phyloP scores from a whole-genome alignment of 1,140 invertebrate genomes.

The Ectropis grisescens region DNA sequence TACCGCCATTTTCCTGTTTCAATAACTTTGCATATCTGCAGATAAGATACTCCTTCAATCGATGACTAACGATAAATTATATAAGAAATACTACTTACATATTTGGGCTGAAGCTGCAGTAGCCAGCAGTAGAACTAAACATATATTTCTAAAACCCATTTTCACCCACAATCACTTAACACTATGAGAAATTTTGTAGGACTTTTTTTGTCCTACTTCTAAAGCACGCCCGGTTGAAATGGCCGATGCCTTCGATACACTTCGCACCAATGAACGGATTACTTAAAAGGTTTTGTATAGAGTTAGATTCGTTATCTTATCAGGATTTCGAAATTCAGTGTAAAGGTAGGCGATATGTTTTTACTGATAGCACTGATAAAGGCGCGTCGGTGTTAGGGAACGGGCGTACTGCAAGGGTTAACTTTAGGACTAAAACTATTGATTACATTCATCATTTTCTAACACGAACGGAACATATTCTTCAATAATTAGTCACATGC shows the following conservation, averaged over 20 bases:
- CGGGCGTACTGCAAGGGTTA: too few species aligned
- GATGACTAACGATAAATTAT: too few species aligned
- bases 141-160: slow-evolving; percentile 18
- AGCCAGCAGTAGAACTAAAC: slow-evolving; percentile 16
- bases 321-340: slow-evolving; percentile 47
- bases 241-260: slow-evolving; percentile 19
- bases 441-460: too few species aligned
- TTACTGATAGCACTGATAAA: slow-evolving; percentile 15
- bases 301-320: slow-evolving; percentile 29
- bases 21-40: too few species aligned
- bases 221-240: neutral
- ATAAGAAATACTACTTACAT: too few species aligned
- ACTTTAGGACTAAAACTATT: too few species aligned
- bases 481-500: too few species aligned
- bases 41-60: too few species aligned
- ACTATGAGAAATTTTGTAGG: slow-evolving; percentile 5
- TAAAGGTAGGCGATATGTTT: slow-evolving; percentile 38
- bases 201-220: too few species aligned
- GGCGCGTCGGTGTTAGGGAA: neutral
- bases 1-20: too few species aligned
- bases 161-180: slow-evolving; percentile 13
- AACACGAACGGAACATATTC: too few species aligned
- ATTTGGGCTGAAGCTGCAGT: slow-evolving; percentile 17
- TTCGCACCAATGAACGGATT: slow-evolving; percentile 14
- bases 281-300: slow-evolving; percentile 24